Percentiles rank a stretch among this genome's conserved stretches.
Evolutionary conservation across 2,113 vertebrate species (phyloP).

Genomic region (Galemys pyrenaicus): DNA sequence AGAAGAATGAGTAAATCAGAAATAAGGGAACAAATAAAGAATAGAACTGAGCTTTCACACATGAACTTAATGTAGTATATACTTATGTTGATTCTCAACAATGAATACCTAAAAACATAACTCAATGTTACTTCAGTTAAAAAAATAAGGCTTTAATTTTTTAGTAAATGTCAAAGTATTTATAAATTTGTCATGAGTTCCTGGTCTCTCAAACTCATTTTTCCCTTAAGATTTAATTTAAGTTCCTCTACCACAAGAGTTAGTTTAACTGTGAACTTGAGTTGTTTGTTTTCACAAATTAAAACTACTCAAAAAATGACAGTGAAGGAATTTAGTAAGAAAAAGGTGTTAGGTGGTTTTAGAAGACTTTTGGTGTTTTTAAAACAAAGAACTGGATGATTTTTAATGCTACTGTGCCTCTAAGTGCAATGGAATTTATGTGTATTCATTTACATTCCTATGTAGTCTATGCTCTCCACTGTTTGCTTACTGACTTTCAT

Average conservation of each 20-base stretch:
- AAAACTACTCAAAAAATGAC: neutral
- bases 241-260: neutral
- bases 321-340: neutral
- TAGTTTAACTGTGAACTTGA: constrained; percentile 1
- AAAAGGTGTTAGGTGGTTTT: neutral
- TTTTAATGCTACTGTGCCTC: neutral
- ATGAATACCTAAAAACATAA: too few species aligned
- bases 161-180: neutral
- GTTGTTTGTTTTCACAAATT: neutral
- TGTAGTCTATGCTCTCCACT: neutral
- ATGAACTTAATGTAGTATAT: too few species aligned
- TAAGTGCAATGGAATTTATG: neutral
- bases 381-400: neutral
- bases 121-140: too few species aligned
- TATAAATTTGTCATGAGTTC: neutral
- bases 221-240: neutral
- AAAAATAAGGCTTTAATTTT: neutral
- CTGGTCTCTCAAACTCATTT: neutral
- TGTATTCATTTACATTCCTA: neutral
- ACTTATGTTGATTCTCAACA: too few species aligned
- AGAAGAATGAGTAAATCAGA: too few species aligned
- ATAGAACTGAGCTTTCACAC: too few species aligned
- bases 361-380: neutral
- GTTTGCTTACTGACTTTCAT: neutral
- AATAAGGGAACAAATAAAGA: too few species aligned